Percentiles rank a stretch among this genome's conserved stretches.
Evolutionary conservation across 1,140 invertebrate species (phyloP).

Genomic region (Maconellicoccus hirsutus): DNA sequence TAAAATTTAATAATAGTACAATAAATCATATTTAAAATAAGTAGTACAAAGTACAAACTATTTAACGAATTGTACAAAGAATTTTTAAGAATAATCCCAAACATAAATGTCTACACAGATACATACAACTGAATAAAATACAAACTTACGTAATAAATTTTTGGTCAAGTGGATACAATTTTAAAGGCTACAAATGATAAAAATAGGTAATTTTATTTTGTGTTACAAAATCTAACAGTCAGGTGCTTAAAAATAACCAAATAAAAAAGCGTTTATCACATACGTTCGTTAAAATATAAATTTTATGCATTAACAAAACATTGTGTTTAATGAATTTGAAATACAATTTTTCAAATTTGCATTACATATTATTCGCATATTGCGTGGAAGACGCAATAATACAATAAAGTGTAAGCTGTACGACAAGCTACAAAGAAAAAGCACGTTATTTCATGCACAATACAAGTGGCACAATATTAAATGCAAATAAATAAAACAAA

Average conservation of each 20-base stretch:
- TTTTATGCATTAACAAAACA: not conserved
- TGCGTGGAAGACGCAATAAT: conserved; percentile 2
- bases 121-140: not conserved
- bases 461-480: too few relatives aligned
- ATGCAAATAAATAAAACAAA: too few relatives aligned
- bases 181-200: not conserved
- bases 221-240: conserved; percentile 22
- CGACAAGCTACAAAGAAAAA: not conserved
- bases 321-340: not conserved
- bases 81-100: not conserved
- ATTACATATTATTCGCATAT: not conserved
- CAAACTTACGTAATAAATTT: conserved; percentile 10
- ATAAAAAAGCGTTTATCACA: conserved; percentile 21
- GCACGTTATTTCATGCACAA: too few relatives aligned
- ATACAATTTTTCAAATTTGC: not conserved
- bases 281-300: conserved; percentile 4
- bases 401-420: not conserved
- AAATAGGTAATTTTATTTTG: conserved; percentile 8
- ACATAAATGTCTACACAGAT: not conserved
- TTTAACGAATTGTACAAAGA: conserved; percentile 19
- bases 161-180: conserved; percentile 13
- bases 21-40: not conserved
- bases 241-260: conserved; percentile 13
- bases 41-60: conserved; percentile 16
- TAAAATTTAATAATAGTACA: conserved; percentile 3